A percentile compares a stretch with the other conserved stretches of the same genome.
These are phyloP conservation scores for Acrossocheilus fasciatus DNA, from an alignment of 2,797 vertebrate genomes.

Conservation along the genomic window DNA sequence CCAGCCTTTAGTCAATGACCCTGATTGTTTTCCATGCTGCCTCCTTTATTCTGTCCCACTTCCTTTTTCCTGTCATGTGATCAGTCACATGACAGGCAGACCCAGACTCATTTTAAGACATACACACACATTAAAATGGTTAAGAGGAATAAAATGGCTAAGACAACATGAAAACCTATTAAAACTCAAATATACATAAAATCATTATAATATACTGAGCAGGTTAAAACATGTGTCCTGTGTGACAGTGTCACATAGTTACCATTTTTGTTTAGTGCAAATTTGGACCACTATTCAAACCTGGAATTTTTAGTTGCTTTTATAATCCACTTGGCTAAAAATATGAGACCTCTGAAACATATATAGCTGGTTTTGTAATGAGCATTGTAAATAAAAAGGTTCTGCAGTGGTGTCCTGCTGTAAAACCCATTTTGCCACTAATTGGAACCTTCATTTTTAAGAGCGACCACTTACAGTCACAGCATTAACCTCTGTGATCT, in stretches of 20 bases:
- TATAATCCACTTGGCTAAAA: background rate
- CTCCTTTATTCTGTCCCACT: too few species aligned
- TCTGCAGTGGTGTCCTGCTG: background rate
- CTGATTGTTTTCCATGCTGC: too few species aligned
- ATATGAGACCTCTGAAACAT: background rate
- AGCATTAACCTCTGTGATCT: constrained; percentile 23
- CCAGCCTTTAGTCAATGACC: too few species aligned
- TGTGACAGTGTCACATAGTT: background rate
- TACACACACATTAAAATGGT: too few species aligned
- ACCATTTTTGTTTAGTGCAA: background rate
- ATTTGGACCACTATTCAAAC: background rate
- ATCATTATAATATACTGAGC: too few species aligned
- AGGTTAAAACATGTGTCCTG: too few species aligned
- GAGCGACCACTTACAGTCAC: background rate
- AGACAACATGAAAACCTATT: too few species aligned
- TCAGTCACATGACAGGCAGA: too few species aligned
- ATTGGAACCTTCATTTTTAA: constrained; percentile 19
- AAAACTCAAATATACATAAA: too few species aligned
- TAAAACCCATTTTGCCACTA: background rate
- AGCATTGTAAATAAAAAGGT: background rate
- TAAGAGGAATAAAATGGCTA: too few species aligned
- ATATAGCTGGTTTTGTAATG: background rate
- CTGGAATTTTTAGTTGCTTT: background rate
- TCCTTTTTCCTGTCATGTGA: too few species aligned
- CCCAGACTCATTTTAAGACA: too few species aligned